These are phyloP conservation scores for Ecliptopera silaceata DNA, from an alignment of 2,888 invertebrate species.

Conservation along the genomic window DNA sequence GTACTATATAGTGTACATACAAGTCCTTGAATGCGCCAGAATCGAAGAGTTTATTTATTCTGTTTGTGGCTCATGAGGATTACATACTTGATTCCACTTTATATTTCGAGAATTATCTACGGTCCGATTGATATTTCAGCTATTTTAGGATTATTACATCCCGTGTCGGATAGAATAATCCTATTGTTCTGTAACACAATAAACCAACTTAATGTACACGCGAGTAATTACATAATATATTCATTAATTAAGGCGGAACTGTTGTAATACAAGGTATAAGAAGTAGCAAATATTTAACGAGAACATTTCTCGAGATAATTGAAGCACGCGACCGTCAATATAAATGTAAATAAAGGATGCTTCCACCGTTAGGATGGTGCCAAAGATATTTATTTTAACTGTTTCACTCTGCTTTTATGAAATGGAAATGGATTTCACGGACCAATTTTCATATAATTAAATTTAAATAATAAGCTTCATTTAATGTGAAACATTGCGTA, in stretches of 20 bases:
- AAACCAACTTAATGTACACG: slow-evolving; percentile 16
- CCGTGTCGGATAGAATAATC: not conserved
- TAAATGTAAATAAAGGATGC: slow-evolving; percentile 18
- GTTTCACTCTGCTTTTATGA: slow-evolving; percentile 3
- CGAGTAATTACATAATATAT: slow-evolving; percentile 27
- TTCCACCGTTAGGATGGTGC: not conserved
- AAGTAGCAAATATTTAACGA: slow-evolving; percentile 18
- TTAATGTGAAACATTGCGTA: not conserved
- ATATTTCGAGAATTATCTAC: not conserved
- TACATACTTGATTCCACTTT: not conserved
- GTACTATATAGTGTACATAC: too few species aligned
- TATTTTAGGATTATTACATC: not conserved
- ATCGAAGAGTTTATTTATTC: not conserved
- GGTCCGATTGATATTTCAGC: not conserved
- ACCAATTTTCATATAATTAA: not conserved
- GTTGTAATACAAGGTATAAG: slow-evolving; percentile 22
- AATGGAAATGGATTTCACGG: slow-evolving; percentile 11
- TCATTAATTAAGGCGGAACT: slow-evolving; percentile 26
- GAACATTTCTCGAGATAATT: slow-evolving; percentile 11
- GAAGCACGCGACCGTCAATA: slow-evolving; percentile 15
- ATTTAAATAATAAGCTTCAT: not conserved
- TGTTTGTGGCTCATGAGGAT: not conserved
- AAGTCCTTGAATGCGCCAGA: too few species aligned
- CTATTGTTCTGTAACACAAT: slow-evolving; percentile 8
- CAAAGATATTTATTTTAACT: slow-evolving; percentile 14